Conservation (phyloP, 2,797 vertebrate species). For the Lemur catta region DNA sequence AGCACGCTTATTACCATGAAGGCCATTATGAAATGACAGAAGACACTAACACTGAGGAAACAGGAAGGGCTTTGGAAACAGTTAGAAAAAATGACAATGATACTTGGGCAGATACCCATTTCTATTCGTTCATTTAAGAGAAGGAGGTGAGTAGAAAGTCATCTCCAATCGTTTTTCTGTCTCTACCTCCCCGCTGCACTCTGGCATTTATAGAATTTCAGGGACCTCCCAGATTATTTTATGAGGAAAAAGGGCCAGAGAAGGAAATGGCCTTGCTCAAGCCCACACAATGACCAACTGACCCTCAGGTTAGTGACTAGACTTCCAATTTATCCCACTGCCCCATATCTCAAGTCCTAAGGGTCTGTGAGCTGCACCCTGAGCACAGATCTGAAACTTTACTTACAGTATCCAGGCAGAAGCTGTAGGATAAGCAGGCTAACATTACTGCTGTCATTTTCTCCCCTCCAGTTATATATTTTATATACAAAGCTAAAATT, state of each 20-base stretch:
- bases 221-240: neutral
- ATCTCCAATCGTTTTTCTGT: neutral
- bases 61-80: neutral
- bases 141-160: neutral
- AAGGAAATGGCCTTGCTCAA: neutral
- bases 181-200: neutral
- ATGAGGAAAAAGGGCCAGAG: neutral
- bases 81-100: neutral
- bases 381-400: constrained; percentile 4
- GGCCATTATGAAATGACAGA: constrained; percentile 42
- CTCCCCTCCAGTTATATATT: neutral
- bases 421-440: neutral
- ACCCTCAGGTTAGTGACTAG: neutral
- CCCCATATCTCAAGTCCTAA: neutral
- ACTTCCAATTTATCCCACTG: neutral
- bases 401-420: neutral
- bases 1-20: constrained; percentile 15
- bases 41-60: constrained; percentile 18
- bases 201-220: neutral
- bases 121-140: constrained; percentile 17
- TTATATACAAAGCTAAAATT: constrained; percentile 33
- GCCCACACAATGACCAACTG: neutral
- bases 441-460: neutral
- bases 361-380: neutral
- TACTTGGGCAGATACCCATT: neutral